A percentile compares a stretch with the other conserved stretches of the same genome.
These are phyloP conservation scores for Micrasema minimum DNA, from an alignment of 1,140 invertebrate species.

Conservation along the genomic window DNA sequence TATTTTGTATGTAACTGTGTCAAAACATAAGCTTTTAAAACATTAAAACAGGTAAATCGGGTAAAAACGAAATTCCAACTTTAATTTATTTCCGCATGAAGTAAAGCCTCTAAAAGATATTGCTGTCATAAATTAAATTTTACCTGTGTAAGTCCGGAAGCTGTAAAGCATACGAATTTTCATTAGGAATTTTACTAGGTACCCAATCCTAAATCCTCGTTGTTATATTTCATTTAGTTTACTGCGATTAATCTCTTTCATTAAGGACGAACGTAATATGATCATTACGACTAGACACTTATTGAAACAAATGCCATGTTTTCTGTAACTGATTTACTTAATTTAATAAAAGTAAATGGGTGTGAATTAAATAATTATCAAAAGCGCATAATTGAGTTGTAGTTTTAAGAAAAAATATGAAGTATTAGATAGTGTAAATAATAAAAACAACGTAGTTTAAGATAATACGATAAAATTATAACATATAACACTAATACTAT, in stretches of 20 bases:
- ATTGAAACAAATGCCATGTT: too few relatives aligned
- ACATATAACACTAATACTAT: too few relatives aligned
- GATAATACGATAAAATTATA: too few relatives aligned
- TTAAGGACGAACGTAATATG: not conserved
- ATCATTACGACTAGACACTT: too few relatives aligned
- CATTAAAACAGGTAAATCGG: slow-evolving; percentile 30
- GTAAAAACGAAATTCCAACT: slow-evolving; percentile 28
- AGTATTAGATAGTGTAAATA: too few relatives aligned
- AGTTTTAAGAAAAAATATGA: too few relatives aligned
- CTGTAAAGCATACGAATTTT: slow-evolving; percentile 26
- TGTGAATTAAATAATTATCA: too few relatives aligned
- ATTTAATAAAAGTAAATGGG: too few relatives aligned
- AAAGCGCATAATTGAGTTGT: too few relatives aligned
- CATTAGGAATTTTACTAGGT: slow-evolving; percentile 19
- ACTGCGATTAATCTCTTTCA: not conserved
- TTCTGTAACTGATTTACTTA: too few relatives aligned
- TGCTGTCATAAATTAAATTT: slow-evolving; percentile 33
- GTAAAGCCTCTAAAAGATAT: slow-evolving; percentile 29
- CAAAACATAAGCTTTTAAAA: slow-evolving; percentile 16
- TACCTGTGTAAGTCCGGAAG: slow-evolving; percentile 10
- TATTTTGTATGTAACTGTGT: not conserved
- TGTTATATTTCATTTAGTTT: slow-evolving; percentile 26
- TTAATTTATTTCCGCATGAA: slow-evolving; percentile 36
- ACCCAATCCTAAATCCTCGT: slow-evolving; percentile 18
- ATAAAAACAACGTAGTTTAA: too few relatives aligned